Percentiles rank a stretch among this genome's conserved stretches.
These are phyloP conservation scores for Choristoneura rosaceana DNA, from an alignment of 2,888 invertebrate species.

Conservation along the genomic window DNA sequence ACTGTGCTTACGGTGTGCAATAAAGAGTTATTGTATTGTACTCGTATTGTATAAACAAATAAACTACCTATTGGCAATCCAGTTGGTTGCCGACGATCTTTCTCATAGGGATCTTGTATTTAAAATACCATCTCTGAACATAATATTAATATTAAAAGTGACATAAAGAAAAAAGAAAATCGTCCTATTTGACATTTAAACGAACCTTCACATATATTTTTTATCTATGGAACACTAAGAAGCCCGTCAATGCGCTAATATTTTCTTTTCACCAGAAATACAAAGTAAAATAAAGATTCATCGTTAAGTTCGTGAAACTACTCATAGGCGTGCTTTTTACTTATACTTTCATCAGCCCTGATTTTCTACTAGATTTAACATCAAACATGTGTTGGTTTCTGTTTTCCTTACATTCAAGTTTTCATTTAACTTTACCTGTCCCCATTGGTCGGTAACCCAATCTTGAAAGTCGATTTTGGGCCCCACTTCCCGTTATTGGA, in stretches of 20 bases:
- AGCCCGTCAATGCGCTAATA: not conserved
- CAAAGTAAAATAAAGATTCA: too few relatives aligned
- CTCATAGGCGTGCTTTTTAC: too few relatives aligned
- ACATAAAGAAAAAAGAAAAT: too few relatives aligned
- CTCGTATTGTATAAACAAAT: too few relatives aligned
- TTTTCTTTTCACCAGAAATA: not conserved
- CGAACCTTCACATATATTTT: not conserved
- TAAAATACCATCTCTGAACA: not conserved
- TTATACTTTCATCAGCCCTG: not conserved
- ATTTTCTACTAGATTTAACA: not conserved
- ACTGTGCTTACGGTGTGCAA: too few relatives aligned
- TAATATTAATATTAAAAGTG: too few relatives aligned
- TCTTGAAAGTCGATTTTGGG: slow-evolving; percentile 3
- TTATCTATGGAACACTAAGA: not conserved
- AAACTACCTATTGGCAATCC: not conserved
- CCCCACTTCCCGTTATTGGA: slow-evolving; percentile 9
- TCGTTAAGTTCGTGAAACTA: too few relatives aligned
- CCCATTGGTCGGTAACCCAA: not conserved
- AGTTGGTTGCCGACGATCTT: not conserved
- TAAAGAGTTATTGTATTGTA: too few relatives aligned
- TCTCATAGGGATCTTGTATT: not conserved
- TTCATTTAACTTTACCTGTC: not conserved
- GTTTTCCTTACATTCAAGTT: not conserved
- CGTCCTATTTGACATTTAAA: not conserved
- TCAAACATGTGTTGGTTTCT: not conserved